Percentiles rank a stretch among this genome's conserved stretches.
phyloP scores from a whole-genome alignment of 1,140 invertebrate genomes.

The Sarcophaga peregrina region DNA sequence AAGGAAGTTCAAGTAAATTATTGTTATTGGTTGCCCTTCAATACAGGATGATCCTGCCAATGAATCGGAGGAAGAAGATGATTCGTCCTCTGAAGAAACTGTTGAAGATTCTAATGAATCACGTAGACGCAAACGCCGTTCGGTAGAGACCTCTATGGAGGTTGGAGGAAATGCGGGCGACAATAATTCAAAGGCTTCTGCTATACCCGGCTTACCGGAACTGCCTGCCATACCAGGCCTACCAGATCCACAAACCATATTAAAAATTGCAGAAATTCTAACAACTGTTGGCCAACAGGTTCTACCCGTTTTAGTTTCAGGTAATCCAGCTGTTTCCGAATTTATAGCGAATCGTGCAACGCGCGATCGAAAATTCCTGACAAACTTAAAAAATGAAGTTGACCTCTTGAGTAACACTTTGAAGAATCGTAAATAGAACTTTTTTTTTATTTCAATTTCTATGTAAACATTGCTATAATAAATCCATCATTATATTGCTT shows the following conservation, averaged over 20 bases:
- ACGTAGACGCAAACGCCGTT: slow-evolving; percentile 49
- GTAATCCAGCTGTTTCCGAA: slow-evolving; percentile 50
- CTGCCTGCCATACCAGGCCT: slow-evolving; percentile 56
- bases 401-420: slow-evolving; percentile 39
- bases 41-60: neutral
- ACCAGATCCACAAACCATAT: slow-evolving; percentile 60
- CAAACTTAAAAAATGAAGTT: slow-evolving; percentile 47
- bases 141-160: slow-evolving; percentile 27
- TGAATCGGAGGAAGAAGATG: slow-evolving; percentile 50
- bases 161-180: neutral
- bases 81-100: slow-evolving; percentile 62
- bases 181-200: neutral
- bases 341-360: slow-evolving; percentile 49
- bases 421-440: slow-evolving; percentile 8
- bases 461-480: neutral
- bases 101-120: slow-evolving; percentile 58
- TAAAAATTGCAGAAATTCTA: slow-evolving; percentile 60
- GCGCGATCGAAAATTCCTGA: slow-evolving; percentile 48
- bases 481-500: slow-evolving; percentile 21
- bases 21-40: neutral
- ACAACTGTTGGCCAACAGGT: slow-evolving; percentile 59
- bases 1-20: neutral
- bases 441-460: neutral
- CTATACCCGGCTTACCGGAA: neutral
- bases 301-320: slow-evolving; percentile 58